phyloP scores from a whole-genome alignment of 1,140 invertebrate species.

The Ceratina australensis region DNA sequence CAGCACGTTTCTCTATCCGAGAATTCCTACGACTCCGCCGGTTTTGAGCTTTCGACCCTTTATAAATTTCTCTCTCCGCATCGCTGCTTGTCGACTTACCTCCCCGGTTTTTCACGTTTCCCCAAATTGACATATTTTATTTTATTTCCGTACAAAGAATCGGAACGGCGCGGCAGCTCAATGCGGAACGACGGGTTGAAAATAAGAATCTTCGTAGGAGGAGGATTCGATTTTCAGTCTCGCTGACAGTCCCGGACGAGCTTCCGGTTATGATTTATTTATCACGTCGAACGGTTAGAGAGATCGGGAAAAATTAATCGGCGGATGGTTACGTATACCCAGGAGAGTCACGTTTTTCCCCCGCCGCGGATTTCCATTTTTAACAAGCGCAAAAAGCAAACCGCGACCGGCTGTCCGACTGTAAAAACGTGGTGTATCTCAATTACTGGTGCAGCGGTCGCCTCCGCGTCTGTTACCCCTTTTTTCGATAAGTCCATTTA shows the following conservation, averaged over 20 bases:
- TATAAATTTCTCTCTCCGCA: background rate
- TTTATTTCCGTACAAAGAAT: too few species aligned
- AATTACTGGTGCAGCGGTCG: background rate
- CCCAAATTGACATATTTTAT: too few species aligned
- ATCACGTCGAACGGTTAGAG: background rate
- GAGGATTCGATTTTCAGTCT: background rate
- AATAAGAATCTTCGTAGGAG: too few species aligned
- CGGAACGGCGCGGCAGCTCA: too few species aligned
- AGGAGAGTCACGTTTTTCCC: background rate
- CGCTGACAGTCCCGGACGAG: background rate
- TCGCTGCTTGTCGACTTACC: background rate
- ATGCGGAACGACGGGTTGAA: too few species aligned
- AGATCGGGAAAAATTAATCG: background rate
- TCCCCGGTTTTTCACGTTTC: background rate
- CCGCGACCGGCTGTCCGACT: background rate
- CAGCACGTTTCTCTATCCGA: background rate
- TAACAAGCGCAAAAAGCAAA: constrained; percentile 22
- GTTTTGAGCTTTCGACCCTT: background rate
- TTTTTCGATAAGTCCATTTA: constrained; percentile 22
- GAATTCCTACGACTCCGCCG: background rate
- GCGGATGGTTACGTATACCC: background rate
- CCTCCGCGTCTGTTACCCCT: background rate
- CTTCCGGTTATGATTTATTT: too few species aligned
- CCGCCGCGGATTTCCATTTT: constrained; percentile 23
- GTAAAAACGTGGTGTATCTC: constrained; percentile 37